Conservation (phyloP, 2,797 vertebrate genomes). For the Manis crassicaudata region DNA sequence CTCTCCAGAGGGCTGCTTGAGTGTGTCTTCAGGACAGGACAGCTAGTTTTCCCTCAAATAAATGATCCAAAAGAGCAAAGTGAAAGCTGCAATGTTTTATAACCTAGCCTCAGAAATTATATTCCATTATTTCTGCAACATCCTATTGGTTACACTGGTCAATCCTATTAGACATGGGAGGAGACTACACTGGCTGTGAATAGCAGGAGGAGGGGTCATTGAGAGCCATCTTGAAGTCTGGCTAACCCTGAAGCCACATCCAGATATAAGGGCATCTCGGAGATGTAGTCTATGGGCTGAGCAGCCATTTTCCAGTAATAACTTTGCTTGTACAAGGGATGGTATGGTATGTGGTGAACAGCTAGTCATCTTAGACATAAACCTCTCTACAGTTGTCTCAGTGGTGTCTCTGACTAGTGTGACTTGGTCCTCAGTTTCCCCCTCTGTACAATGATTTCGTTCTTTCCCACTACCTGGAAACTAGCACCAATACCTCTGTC, state of each 20-base stretch:
- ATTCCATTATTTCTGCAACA: not conserved
- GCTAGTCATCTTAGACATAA: not conserved
- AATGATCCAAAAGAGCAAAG: not conserved
- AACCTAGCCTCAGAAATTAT: not conserved
- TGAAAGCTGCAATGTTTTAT: not conserved
- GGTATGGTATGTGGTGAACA: not conserved
- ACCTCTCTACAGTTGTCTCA: not conserved
- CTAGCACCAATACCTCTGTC: not conserved
- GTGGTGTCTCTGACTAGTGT: not conserved
- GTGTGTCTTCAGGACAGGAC: not conserved
- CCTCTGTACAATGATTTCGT: not conserved
- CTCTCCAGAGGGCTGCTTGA: not conserved
- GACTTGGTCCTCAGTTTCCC: not conserved
- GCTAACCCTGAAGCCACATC: not conserved
- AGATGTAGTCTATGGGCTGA: not conserved
- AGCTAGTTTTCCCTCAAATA: not conserved
- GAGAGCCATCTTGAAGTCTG: not conserved
- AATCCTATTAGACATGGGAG: not conserved
- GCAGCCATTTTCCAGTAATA: not conserved
- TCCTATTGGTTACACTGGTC: not conserved
- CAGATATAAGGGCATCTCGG: not conserved
- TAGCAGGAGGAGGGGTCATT: not conserved
- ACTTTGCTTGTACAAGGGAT: not conserved
- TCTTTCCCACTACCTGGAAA: constrained; percentile 11
- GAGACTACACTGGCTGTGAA: not conserved